Percentiles rank a stretch among this genome's conserved stretches.
Evolutionary conservation across 2,888 invertebrate species (phyloP).

Genomic region (Ctenicera cuprea): DNA sequence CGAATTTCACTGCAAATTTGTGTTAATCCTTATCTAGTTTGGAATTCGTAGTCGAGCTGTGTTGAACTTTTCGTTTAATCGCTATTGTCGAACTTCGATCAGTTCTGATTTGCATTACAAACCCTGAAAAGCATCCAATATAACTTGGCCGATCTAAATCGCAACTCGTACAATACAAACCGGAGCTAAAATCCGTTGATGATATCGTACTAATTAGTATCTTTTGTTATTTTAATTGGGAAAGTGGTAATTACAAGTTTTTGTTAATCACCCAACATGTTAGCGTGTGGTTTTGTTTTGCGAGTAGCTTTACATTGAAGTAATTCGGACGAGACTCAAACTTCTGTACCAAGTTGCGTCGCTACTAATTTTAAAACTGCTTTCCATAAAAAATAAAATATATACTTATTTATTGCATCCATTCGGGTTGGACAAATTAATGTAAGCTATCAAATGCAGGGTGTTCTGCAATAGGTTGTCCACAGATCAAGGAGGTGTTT

Average conservation of each 20-base stretch:
- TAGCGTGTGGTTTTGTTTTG: background rate
- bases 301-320: background rate
- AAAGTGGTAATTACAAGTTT: slow-evolving; percentile 12
- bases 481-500: too few relatives aligned
- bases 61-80: slow-evolving; percentile 39
- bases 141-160: slow-evolving; percentile 32
- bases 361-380: background rate
- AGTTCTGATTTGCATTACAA: slow-evolving; percentile 45
- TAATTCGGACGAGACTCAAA: background rate
- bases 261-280: background rate
- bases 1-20: background rate
- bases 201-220: slow-evolving; percentile 5
- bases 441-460: too few relatives aligned
- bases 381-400: too few relatives aligned
- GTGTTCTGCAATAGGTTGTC: too few relatives aligned
- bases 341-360: background rate
- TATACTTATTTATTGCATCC: too few relatives aligned
- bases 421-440: too few relatives aligned
- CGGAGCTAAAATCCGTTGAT: slow-evolving; percentile 14
- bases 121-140: slow-evolving; percentile 41
- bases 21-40: slow-evolving; percentile 17
- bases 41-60: slow-evolving; percentile 20
- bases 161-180: background rate
- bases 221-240: slow-evolving; percentile 28
- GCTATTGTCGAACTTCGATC: slow-evolving; percentile 42